phyloP scores from a whole-genome alignment of 2,113 vertebrate species.

The Saccopteryx bilineata region DNA sequence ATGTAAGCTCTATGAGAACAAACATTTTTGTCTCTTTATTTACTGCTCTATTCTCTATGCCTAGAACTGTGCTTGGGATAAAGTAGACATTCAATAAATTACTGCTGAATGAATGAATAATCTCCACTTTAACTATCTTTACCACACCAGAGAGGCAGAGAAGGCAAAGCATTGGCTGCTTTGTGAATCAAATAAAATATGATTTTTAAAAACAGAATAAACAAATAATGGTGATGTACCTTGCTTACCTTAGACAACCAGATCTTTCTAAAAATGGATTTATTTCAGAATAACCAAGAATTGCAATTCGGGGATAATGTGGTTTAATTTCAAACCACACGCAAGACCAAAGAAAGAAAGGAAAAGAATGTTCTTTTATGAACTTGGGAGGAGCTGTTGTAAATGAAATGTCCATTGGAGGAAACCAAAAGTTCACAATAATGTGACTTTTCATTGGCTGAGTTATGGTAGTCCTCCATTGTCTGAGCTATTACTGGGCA shows the following conservation, averaged over 20 bases:
- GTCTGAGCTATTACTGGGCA: too few species aligned
- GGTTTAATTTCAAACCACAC: background rate
- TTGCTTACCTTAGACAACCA: background rate
- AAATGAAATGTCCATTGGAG: background rate
- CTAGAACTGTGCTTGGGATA: background rate
- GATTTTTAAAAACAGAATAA: slow-evolving; percentile 13
- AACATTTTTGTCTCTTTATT: background rate
- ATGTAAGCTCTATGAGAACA: background rate
- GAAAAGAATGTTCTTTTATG: background rate
- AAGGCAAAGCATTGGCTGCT: background rate
- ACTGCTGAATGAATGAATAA: background rate
- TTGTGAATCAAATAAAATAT: slow-evolving; percentile 26
- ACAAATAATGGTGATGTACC: background rate
- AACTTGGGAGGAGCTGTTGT: background rate
- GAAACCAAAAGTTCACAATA: background rate
- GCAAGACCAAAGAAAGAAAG: background rate
- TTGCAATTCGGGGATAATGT: background rate
- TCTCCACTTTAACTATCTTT: background rate
- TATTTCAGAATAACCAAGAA: background rate
- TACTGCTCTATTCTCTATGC: background rate
- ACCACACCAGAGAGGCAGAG: background rate
- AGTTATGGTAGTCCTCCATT: too few species aligned
- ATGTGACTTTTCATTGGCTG: background rate
- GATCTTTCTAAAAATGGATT: background rate
- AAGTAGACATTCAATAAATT: background rate